Base-by-base conservation (phyloP, 2,888 invertebrate genomes). In the Erebia aethiops region DNA sequence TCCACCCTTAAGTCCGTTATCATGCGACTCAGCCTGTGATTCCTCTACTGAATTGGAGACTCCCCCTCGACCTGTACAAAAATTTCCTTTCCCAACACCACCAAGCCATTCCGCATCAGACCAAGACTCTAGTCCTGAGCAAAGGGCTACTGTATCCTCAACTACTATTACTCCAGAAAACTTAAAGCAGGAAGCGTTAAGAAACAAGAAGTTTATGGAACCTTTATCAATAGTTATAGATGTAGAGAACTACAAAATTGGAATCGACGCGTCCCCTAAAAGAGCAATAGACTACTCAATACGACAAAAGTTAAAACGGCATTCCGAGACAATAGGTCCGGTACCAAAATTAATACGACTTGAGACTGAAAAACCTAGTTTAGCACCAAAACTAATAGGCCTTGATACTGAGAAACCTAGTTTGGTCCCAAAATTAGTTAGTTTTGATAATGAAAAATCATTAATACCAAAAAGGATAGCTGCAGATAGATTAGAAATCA, bases 1-100 rank as follows among this genome's bases (percentile, higher is more conserved):
- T 81, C 96, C 97, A 0, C 95, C 96, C 0, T 81, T 96, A 14
- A 97, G 97, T 79, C 97, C 97, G 0, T 87, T 96, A 18, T 96
- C 96, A 0, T 96, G 96, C 58, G 95, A 95, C 60, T 96, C 96
- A 8, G 95, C 96, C 66, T 95, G 95, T 76, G 96, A 95, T 75
- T 94, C 95, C 4, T 94, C 94, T 0, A 94, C 94, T 0, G 94
- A 94, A 77, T 77, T 93, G 0, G 92, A 94, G 77, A 93, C 93
- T 0, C 94, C 94, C 0, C 94, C 94, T 0, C 83, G 94, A 61
- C 89, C 90, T 14, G 85, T 91, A 0, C 88, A 87, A 77, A 86
- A 82, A 14, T 87, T 86, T 70, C 94, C 91, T 0, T 94, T 93
- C 72, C 94, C 95, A 0, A 95, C 95, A 1, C 95, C 95, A 0